Evolutionary conservation across 23 tunicate genomes (phyloP).

Genomic region (Oikopleura albicans): DNA sequence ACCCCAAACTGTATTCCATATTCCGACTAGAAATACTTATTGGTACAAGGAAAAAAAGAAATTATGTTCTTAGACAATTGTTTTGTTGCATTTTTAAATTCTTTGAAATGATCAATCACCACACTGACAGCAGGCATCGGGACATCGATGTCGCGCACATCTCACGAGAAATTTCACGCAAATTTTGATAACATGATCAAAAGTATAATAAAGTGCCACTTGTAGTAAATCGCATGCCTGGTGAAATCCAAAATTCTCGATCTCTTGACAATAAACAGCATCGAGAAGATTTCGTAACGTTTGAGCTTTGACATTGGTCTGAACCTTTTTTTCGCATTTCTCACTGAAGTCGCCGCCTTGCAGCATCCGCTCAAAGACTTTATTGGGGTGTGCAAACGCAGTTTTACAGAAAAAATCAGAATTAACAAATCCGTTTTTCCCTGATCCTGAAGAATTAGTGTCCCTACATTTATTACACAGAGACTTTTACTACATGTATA

Average conservation of each 20-base stretch:
- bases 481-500: no score
- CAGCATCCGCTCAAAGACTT: background rate
- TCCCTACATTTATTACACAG: no score
- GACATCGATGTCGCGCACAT: background rate
- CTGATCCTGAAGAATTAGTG: no score
- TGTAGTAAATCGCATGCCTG: slow-evolving; percentile 7
- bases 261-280: slow-evolving; percentile 13
- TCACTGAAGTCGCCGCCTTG: background rate
- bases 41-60: no score
- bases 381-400: no score
- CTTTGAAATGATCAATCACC: background rate
- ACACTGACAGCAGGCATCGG: background rate
- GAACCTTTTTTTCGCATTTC: background rate
- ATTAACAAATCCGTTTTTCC: no score
- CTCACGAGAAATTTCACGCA: background rate
- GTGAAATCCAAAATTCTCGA: background rate
- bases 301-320: background rate
- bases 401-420: no score
- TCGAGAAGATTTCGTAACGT: slow-evolving; percentile 13
- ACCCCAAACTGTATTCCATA: no score
- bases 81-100: background rate
- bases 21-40: no score
- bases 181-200: background rate
- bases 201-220: background rate
- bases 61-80: no score